Conservation (phyloP, 2,888 invertebrate genomes). For the Apomyelois bistriatella region DNA sequence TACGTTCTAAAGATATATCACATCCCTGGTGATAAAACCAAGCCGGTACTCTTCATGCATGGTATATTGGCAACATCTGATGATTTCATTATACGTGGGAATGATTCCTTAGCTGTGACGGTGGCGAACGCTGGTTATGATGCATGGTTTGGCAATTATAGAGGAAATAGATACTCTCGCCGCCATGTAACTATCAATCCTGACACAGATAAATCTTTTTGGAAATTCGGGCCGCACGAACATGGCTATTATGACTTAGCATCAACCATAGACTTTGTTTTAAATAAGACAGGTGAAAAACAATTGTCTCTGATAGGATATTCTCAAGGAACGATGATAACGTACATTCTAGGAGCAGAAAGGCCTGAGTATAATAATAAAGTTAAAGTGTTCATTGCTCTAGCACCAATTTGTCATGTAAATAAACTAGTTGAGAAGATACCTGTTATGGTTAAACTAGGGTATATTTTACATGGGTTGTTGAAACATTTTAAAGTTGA, state of each 20-base stretch:
- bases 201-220: not conserved
- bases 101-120: conserved; percentile 11
- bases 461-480: not conserved
- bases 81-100: conserved; percentile 14
- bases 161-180: conserved; percentile 19
- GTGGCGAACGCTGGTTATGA: conserved; percentile 16
- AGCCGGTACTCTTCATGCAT: conserved; percentile 17
- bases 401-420: conserved; percentile 67
- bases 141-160: conserved; percentile 17
- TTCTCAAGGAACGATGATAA: conserved; percentile 81
- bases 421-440: not conserved
- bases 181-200: conserved; percentile 15
- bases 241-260: conserved; percentile 84
- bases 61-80: conserved; percentile 16
- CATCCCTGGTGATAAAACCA: conserved; percentile 14
- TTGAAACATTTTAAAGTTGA: not conserved
- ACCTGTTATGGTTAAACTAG: not conserved
- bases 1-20: conserved; percentile 28
- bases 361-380: conserved; percentile 78
- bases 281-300: conserved; percentile 58
- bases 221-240: conserved; percentile 68
- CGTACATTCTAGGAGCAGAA: conserved; percentile 70
- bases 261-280: conserved; percentile 63
- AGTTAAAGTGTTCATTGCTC: conserved; percentile 61
- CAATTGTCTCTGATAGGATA: conserved; percentile 82